These are phyloP conservation scores for Noctilio leporinus DNA, from an alignment of 2,113 vertebrate genomes.

Conservation along the genomic window DNA sequence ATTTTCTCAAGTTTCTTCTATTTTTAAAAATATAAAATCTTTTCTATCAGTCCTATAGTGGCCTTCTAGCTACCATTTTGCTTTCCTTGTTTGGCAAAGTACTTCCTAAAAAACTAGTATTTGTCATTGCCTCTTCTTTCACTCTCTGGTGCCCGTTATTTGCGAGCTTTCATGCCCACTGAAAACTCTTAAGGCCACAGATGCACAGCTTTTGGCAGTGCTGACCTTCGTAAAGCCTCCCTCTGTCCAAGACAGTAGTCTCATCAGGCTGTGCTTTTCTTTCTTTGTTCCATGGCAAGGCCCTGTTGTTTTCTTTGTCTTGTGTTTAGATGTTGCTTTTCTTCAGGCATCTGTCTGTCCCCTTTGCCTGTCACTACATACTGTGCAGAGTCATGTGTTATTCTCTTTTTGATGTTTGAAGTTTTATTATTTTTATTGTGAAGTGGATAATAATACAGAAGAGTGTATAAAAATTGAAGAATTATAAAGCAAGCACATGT, in stretches of 20 bases:
- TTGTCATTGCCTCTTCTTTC: neutral
- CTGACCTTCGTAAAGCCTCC: neutral
- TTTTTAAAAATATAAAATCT: neutral
- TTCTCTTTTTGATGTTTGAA: neutral
- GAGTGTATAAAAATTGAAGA: neutral
- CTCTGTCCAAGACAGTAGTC: neutral
- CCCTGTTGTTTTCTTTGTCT: neutral
- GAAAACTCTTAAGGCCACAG: neutral
- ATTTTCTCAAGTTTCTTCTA: neutral
- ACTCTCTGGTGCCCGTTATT: neutral
- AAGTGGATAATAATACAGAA: neutral
- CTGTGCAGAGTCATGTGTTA: neutral
- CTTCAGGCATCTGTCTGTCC: neutral
- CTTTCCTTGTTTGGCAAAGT: neutral
- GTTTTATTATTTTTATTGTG: constrained; percentile 14
- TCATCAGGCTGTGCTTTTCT: neutral
- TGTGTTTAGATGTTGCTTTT: neutral
- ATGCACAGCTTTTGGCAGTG: neutral
- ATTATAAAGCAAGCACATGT: neutral
- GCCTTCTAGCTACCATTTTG: neutral
- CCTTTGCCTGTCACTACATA: neutral
- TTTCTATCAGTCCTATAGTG: neutral
- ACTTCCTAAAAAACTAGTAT: neutral
- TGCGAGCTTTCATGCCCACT: neutral
- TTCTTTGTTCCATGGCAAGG: neutral